Evolutionary conservation across 92 coral and sea anemone species (phyloP).

Genomic region (Phenganax marumi): DNA sequence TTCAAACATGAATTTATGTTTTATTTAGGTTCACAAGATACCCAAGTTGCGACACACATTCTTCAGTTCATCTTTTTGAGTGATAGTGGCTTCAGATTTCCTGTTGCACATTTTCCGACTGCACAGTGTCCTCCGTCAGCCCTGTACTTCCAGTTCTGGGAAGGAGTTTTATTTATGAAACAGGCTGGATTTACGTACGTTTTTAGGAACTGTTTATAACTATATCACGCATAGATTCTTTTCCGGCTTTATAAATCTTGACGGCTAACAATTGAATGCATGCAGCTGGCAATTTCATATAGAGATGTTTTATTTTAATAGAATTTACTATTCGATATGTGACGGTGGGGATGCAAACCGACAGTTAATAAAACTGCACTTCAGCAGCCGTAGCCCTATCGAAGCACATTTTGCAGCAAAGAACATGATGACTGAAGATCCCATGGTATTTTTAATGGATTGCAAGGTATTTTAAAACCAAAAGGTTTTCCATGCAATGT

Average conservation of each 20-base stretch:
- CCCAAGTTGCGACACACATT: slow-evolving; percentile 9
- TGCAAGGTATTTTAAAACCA: neutral
- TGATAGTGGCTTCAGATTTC: slow-evolving; percentile 19
- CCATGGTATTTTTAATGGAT: slow-evolving; percentile 1
- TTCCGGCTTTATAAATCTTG: neutral
- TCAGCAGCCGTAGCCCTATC: neutral
- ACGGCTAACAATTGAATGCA: neutral
- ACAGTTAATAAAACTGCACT: neutral
- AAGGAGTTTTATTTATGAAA: neutral
- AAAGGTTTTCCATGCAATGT: no score
- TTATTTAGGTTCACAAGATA: slow-evolving; percentile 14
- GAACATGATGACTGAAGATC: neutral
- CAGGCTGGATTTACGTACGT: slow-evolving; percentile 18
- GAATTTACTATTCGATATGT: neutral
- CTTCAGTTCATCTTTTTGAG: slow-evolving; percentile 15
- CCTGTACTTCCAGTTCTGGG: slow-evolving; percentile 7
- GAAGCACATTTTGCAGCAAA: neutral
- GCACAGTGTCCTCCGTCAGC: slow-evolving; percentile 20
- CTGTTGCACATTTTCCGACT: slow-evolving; percentile 10
- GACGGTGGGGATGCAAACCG: slow-evolving; percentile 2
- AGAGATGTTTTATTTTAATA: no score
- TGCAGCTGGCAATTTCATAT: neutral
- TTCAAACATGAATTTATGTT: no score
- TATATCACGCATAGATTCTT: neutral
- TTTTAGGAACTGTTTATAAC: no score